A percentile compares a stretch with the other conserved stretches of the same genome.
These are phyloP conservation scores for Xanthia icteritia DNA, from an alignment of 2,888 invertebrate genomes.

Conservation along the genomic window DNA sequence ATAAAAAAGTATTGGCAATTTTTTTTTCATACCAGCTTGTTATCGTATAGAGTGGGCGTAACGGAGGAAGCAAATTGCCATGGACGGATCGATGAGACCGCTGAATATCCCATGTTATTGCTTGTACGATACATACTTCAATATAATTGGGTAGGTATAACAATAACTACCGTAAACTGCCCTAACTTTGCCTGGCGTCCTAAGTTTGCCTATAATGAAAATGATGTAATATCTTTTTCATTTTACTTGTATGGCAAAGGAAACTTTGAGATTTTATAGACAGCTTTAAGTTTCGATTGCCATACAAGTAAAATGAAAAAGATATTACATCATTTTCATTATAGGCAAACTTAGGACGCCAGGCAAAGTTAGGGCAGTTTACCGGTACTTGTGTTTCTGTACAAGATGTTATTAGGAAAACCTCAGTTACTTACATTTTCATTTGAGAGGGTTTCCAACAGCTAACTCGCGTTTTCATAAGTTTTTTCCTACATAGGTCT, in stretches of 20 bases:
- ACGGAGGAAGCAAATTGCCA: conserved; percentile 39
- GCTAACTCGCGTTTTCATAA: background rate
- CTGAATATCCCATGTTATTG: conserved; percentile 23
- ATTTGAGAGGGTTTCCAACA: background rate
- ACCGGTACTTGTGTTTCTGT: background rate
- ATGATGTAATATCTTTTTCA: no score
- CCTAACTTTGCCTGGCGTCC: no score
- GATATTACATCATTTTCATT: no score
- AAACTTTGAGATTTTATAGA: no score
- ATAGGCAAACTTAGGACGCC: no score
- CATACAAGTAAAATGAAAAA: no score
- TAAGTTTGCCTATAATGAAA: no score
- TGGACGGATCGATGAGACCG: conserved; percentile 28
- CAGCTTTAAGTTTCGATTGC: no score
- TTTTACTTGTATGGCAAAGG: no score
- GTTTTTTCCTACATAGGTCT: background rate
- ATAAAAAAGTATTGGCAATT: conserved; percentile 21
- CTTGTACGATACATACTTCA: conserved; percentile 19
- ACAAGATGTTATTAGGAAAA: background rate
- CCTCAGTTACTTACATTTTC: background rate
- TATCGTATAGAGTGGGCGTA: conserved; percentile 28
- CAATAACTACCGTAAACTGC: no score
- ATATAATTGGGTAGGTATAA: conserved; percentile 33
- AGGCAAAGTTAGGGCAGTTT: no score
- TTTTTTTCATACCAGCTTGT: conserved; percentile 36